phyloP scores from a whole-genome alignment of 2,888 invertebrate genomes.

The Phragmatobia fuliginosa region DNA sequence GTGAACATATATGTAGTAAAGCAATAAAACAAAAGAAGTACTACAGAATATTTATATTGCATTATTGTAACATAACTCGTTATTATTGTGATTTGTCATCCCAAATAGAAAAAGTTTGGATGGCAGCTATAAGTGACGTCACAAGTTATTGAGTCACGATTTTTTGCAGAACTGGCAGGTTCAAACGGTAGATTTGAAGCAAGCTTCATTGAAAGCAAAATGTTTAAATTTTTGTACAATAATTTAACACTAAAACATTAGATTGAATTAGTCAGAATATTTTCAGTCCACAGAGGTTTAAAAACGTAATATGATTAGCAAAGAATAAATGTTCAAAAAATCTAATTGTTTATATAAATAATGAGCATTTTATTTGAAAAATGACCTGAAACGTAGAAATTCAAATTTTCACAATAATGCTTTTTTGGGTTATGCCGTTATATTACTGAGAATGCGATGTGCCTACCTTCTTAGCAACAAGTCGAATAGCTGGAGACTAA shows the following conservation, averaged over 20 bases:
- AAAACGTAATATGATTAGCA: too few species aligned
- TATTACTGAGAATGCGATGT: background rate
- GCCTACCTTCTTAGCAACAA: background rate
- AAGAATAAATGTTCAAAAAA: too few species aligned
- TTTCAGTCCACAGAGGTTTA: background rate
- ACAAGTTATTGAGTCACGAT: background rate
- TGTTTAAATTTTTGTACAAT: background rate
- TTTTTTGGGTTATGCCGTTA: too few species aligned
- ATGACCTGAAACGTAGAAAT: too few species aligned
- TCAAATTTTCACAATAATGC: too few species aligned
- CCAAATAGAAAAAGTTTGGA: background rate
- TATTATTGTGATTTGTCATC: background rate
- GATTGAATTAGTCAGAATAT: background rate
- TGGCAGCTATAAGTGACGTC: background rate
- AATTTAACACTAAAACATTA: background rate
- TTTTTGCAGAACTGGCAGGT: background rate
- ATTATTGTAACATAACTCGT: background rate
- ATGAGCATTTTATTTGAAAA: too few species aligned
- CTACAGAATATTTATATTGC: background rate
- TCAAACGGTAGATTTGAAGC: background rate
- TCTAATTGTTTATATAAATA: too few species aligned
- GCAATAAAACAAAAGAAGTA: background rate
- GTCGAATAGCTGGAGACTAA: background rate
- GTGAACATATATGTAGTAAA: background rate
- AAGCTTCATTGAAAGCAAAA: too few species aligned